Conservation (phyloP, 64 coral and sea anemone genomes). For the Exaiptasia diaphana region DNA sequence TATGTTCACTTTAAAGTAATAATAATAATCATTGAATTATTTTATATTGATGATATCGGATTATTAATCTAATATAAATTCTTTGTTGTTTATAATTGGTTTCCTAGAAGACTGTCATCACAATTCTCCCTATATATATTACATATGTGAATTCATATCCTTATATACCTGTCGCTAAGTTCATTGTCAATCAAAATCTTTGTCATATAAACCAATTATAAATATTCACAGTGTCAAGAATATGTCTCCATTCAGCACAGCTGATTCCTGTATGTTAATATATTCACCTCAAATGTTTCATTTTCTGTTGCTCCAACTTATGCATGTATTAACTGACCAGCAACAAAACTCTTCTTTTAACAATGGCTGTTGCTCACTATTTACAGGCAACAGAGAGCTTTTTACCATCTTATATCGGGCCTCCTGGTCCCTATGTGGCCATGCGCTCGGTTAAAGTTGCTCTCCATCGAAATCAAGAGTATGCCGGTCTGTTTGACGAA, state of each 20-base stretch:
- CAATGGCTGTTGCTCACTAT: not conserved
- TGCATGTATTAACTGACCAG: constrained; percentile 1
- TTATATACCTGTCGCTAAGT: no score
- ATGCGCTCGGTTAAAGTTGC: constrained; percentile 90
- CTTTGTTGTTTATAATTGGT: no score
- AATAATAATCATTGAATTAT: no score
- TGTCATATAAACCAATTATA: no score
- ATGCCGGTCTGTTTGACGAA: constrained; percentile 87
- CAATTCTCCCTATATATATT: no score
- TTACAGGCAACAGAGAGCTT: constrained; percentile 63
- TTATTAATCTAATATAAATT: no score
- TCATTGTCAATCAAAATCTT: no score
- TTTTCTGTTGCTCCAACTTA: constrained; percentile 1
- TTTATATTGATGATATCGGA: no score
- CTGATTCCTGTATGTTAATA: not conserved
- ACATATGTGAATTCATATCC: no score
- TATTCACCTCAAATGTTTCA: not conserved
- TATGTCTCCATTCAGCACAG: not conserved
- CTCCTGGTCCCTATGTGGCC: constrained; percentile 86
- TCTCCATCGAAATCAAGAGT: constrained; percentile 70
- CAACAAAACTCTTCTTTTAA: not conserved
- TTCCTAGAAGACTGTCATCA: no score
- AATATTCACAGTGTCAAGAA: no score
- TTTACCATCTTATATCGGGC: constrained; percentile 58
- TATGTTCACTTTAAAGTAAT: no score